phyloP scores from a whole-genome alignment of 2,888 invertebrate genomes.

The Drosophila recens region DNA sequence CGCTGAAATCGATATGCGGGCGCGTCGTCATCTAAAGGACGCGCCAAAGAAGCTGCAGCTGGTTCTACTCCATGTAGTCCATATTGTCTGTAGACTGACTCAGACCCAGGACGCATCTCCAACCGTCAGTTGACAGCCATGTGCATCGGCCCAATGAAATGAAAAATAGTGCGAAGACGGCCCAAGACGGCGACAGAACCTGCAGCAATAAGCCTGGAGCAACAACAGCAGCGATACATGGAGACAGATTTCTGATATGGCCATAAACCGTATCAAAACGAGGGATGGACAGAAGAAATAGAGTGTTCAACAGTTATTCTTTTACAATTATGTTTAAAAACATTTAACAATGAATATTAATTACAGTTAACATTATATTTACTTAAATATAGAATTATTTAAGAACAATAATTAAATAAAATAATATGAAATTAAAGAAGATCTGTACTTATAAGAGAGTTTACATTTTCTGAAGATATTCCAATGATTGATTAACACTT shows the following conservation, averaged over 20 bases:
- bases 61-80: slow-evolving; percentile 2
- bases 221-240: slow-evolving; percentile 11
- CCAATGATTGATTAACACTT: background rate
- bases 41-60: slow-evolving; percentile 40
- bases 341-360: no score
- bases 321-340: no score
- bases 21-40: slow-evolving; percentile 42
- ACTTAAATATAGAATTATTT: no score
- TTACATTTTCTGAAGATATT: background rate
- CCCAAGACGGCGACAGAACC: slow-evolving; percentile 37
- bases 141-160: slow-evolving; percentile 80
- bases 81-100: background rate
- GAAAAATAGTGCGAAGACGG: slow-evolving; percentile 76
- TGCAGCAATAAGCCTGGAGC: slow-evolving; percentile 53
- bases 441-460: background rate
- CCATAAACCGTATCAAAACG: slow-evolving; percentile 51
- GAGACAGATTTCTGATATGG: slow-evolving; percentile 53
- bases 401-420: background rate
- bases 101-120: slow-evolving; percentile 8
- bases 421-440: background rate
- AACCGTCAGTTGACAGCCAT: slow-evolving; percentile 76
- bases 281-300: slow-evolving; percentile 35
- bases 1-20: slow-evolving; percentile 82
- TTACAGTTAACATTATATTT: no score
- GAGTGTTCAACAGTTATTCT: background rate